Base-by-base conservation (phyloP, 2,797 vertebrate genomes). In the Psittacula derbiana region DNA sequence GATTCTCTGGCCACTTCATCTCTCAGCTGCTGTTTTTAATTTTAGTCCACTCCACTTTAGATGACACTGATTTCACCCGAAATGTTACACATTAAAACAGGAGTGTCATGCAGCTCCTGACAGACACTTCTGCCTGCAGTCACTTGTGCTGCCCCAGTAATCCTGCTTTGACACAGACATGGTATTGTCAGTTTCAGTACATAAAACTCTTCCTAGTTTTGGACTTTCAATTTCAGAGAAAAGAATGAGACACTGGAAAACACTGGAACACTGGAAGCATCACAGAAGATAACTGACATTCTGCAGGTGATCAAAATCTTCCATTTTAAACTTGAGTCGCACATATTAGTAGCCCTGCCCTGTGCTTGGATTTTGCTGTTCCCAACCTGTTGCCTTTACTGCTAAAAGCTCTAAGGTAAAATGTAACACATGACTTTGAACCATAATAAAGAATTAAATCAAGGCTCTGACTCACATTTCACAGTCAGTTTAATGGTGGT, bases 361-460 rank as follows among this genome's bases (percentile, higher is more conserved):
- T 8, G 0, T 36, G 31, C 33, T 53, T 75, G 30, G n/a, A 43
- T 86, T 75, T 65, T 67, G 23, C 25, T 61, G 24, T 40, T 66
- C 41, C 40, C 47, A 79, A 18, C 12, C 20, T 65, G 20, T 86
- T 70, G 65, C 15, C 12, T 91, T 88, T 40, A 36, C 47, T 62
- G 50, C 46, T 78, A 50, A 72, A 62, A 86, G 31, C 87, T 81
- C 2, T 3, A 31, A 86, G 49, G 65, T 78, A 80, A 90, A 94
- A 92, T 62, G n/a, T 41, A 86, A 76, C 0, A 13, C 43, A 49
- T 86, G 40, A 38, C 87, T 96, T 96, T 88, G 82, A 95, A 91
- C 20, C 33, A 24, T 43, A 58, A 86, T 16, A 47, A 80, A 78
- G 65, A 90, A 78, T 65, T 74, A 94, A 93, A 78, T 72, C 72